Evolutionary conservation across 2,888 invertebrate genomes (phyloP).

Genomic region (Protodeltote pygarga): DNA sequence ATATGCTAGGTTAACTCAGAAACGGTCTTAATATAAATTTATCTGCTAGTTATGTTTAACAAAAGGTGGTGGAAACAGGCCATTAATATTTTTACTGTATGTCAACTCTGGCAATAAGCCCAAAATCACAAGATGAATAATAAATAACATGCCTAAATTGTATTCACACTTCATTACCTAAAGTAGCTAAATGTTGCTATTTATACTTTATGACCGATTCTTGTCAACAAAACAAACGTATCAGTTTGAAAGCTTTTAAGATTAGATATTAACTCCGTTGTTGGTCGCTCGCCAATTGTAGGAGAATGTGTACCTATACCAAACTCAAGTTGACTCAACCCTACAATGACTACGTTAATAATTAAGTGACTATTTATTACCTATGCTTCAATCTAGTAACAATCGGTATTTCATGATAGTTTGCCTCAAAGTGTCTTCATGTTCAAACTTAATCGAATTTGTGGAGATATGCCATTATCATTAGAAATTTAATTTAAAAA

Average conservation of each 20-base stretch:
- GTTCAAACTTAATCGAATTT: too few species aligned
- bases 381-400: too few species aligned
- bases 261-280: conserved; percentile 30
- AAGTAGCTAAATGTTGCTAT: conserved; percentile 1
- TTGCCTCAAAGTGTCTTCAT: too few species aligned
- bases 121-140: neutral
- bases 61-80: too few species aligned
- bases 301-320: too few species aligned
- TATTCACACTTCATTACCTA: neutral
- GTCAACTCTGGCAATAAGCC: neutral
- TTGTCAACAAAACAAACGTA: conserved; percentile 21
- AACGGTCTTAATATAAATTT: too few species aligned
- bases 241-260: conserved; percentile 23
- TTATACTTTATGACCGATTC: conserved; percentile 15
- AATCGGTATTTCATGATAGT: too few species aligned
- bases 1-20: too few species aligned
- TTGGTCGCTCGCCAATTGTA: conserved; percentile 41
- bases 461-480: too few species aligned
- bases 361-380: too few species aligned
- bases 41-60: too few species aligned
- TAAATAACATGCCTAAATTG: neutral
- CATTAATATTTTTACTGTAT: neutral
- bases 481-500: too few species aligned
- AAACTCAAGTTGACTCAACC: conserved; percentile 39
- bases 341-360: conserved; percentile 19